phyloP scores from a whole-genome alignment of 2,113 vertebrate species.

The Strigops habroptila region DNA sequence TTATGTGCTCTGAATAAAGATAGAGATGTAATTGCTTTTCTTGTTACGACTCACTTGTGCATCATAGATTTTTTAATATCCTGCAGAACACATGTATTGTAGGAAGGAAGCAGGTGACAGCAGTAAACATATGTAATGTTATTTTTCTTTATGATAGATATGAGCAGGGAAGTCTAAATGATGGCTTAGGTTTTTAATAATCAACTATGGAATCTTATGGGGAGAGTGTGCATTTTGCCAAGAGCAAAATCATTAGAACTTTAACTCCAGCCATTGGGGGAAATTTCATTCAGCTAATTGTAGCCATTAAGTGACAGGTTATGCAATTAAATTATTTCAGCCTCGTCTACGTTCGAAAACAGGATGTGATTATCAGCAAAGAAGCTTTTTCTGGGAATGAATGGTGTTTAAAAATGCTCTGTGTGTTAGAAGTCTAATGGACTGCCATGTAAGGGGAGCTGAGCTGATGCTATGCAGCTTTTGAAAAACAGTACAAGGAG shows the following conservation, averaged over 20 bases:
- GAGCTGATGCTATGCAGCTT: not conserved
- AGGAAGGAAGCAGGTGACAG: conserved; percentile 67
- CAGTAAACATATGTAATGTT: conserved; percentile 60
- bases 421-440: not conserved
- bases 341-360: not conserved
- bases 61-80: conserved; percentile 75
- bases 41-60: conserved; percentile 73
- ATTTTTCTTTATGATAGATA: conserved; percentile 64
- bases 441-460: not conserved
- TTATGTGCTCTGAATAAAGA: conserved; percentile 70
- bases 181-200: conserved; percentile 49
- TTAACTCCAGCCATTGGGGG: not conserved
- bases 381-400: not conserved
- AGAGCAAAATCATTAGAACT: conserved; percentile 33
- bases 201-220: not conserved
- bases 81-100: conserved; percentile 71
- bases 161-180: conserved; percentile 25
- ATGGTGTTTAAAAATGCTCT: not conserved
- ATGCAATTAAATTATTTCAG: conserved; percentile 39
- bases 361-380: not conserved
- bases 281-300: conserved; percentile 37
- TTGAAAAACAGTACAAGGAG: fast-evolving
- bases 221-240: conserved; percentile 12
- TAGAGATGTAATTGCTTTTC: conserved; percentile 73
- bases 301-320: conserved; percentile 45